Conservation (phyloP, 1,140 invertebrate species). For the Steinernema feltiae region DNA sequence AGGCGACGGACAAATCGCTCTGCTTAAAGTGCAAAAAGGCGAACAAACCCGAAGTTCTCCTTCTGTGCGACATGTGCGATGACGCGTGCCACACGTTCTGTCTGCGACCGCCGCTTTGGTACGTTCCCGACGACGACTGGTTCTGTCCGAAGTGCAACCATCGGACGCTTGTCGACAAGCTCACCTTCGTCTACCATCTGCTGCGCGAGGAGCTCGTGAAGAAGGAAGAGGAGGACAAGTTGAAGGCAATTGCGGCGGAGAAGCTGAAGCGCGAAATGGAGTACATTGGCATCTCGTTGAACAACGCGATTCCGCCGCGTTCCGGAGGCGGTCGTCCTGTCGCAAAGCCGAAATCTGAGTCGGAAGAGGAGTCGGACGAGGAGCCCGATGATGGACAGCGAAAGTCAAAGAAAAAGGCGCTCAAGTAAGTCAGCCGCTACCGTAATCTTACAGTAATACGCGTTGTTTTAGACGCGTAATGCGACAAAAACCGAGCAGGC, state of each 20-base stretch:
- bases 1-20: conserved; percentile 46
- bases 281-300: conserved; percentile 49
- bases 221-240: conserved; percentile 27
- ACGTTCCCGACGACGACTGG: conserved; percentile 60
- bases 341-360: conserved; percentile 14
- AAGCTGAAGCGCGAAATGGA: conserved; percentile 51
- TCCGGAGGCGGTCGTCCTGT: conserved; percentile 3
- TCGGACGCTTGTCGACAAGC: conserved; percentile 33
- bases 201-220: conserved; percentile 22
- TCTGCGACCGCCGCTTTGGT: conserved; percentile 45
- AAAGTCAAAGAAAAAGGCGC: conserved; percentile 46
- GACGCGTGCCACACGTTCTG: conserved; percentile 55
- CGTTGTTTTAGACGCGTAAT: conserved; percentile 16
- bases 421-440: conserved; percentile 38
- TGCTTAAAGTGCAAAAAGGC: conserved; percentile 46
- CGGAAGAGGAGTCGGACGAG: conserved; percentile 26
- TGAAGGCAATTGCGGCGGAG: conserved; percentile 36
- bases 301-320: conserved; percentile 46
- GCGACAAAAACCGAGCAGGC: conserved; percentile 9
- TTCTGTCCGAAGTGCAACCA: conserved; percentile 61
- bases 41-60: conserved; percentile 65
- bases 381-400: conserved; percentile 43
- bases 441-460: background rate
- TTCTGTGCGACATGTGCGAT: conserved; percentile 68
- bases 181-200: conserved; percentile 15